Base-by-base conservation (phyloP, 2,113 vertebrate genomes). In the Psephotus haematonotus region DNA sequence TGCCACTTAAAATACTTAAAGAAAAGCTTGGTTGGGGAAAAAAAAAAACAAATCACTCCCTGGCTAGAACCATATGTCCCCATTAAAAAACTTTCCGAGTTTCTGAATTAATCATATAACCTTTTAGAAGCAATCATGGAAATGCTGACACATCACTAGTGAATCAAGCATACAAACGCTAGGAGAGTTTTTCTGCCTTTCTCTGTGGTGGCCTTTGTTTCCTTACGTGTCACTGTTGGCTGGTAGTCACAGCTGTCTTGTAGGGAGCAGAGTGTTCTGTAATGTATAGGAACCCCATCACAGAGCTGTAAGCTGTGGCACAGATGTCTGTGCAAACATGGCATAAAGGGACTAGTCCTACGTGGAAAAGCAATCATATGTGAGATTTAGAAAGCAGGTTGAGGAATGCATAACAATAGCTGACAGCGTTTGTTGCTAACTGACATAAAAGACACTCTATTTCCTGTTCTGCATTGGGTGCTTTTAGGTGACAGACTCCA, bases 301-400 rank as follows among this genome's bases (percentile, higher is more conserved):
- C 14, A 41, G 41, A 78, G 4, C 31, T 3, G 3, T 41, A 79
- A 11, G 18, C 37, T 0, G 0, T 28, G n/a, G 4, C 37, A 43
- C 19, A 3, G 0, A 2, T 62, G 13, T 18, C 47, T 44, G 9
- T 59, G 49, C 43, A 82, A 78, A 63, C 22, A 43, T 1, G 1
- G 25, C 59, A 28, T 50, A 53, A 69, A 31, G 4, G 41, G 23
- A 28, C 43, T 27, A 9, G 14, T 72, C 18, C 59, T 60, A 24
- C 11, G 3, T 37, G 43, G 29, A 17, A 70, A 78, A 90, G 10
- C 3, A 44, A 7, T 18, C 2, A 0, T 29, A 23, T 17, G 13
- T 2, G 16, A 67, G 50, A 43, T 39, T 6, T 71, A 28, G 59
- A 93, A 88, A 72, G 20, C 25, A 50, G 27, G 4, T 64, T 37